These are phyloP conservation scores for silkworm (Bombyx mori) DNA, from an alignment of 1,140 invertebrate species.

Conservation along the genomic window DNA sequence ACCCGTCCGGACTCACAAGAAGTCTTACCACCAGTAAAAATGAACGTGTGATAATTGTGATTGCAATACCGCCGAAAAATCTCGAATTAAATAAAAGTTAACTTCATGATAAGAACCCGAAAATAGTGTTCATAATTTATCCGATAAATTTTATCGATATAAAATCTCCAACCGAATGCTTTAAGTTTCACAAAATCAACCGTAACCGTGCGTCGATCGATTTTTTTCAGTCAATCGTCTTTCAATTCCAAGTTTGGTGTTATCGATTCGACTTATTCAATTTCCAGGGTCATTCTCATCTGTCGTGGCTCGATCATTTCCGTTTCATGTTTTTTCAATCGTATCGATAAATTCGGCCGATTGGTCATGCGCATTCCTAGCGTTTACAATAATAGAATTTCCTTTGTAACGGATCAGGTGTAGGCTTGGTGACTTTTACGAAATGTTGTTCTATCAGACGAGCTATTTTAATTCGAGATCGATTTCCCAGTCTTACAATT, in stretches of 20 bases:
- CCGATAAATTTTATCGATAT: constrained; percentile 10
- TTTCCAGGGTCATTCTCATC: constrained; percentile 52
- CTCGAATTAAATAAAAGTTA: too few species aligned
- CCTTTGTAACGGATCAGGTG: constrained; percentile 18
- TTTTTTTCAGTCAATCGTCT: constrained; percentile 55
- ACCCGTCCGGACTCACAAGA: too few species aligned
- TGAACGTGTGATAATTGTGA: too few species aligned
- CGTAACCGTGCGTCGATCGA: constrained; percentile 41
- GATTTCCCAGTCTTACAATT: too few species aligned
- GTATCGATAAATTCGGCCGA: constrained; percentile 41
- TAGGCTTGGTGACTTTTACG: neutral
- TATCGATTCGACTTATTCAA: constrained; percentile 60
- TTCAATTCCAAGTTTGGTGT: constrained; percentile 61
- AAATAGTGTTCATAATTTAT: too few species aligned
- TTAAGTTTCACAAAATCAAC: constrained; percentile 27
- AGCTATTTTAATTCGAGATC: too few species aligned
- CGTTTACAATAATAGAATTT: constrained; percentile 16
- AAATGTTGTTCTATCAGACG: too few species aligned
- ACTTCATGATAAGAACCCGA: too few species aligned
- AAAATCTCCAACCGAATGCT: constrained; percentile 15
- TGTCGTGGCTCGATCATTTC: constrained; percentile 47
- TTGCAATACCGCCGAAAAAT: too few species aligned
- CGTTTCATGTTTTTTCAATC: constrained; percentile 37
- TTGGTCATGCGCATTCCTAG: constrained; percentile 55
- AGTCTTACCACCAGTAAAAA: too few species aligned